Base-by-base conservation (phyloP, 2,888 invertebrate genomes). In the Pandemis heparana region DNA sequence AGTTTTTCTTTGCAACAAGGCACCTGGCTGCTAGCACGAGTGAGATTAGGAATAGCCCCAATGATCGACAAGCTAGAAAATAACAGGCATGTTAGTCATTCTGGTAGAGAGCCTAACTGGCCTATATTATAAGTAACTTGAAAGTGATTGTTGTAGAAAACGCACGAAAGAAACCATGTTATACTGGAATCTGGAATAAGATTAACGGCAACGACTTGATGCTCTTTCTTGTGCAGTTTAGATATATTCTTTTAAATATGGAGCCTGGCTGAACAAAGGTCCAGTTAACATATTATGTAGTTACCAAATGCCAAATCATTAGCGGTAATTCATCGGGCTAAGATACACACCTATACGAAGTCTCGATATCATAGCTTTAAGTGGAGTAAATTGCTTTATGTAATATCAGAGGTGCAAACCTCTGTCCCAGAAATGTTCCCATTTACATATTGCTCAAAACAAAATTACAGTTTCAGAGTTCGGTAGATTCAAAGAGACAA, bases 201-300 rank as follows among this genome's bases (percentile, higher is more conserved):
- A 41, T 7, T 41, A 41, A 41, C 41, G 41, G 41, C 6, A 41
- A 41, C 41, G 41, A 41, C 41, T 41, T 41, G 41, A 41, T 41
- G 41, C 9, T 41, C 9, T 41, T 41, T 0, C 5, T 41, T 41
- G n/a, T n/a, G n/a, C n/a, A 32, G 41, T 41, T 41, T 5, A 5
- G 41, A 9, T 9, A 41, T 48, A 0, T 10, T 46, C 6, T n/a
- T 48, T n/a, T 48, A n/a, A n/a, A 48, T 10, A 46, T 46, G 46
- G 46, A 48, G 48, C n/a, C 48, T 48, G 48, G n/a, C 48, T 48
- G 14, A 48, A 48, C 48, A 48, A n/a, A 48, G 48, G n/a, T 48
- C 14, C 14, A 14, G 7, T n/a, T 46, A 7, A 48, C 5, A 48
- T 48, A 48, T n/a, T 6, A n/a, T 14, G 46, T 14, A 46, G 14